Percentiles rank a stretch among this genome's conserved stretches.
Evolutionary conservation across 23 tunicate genomes (phyloP).

Genomic region (Trididemnum clinides): DNA sequence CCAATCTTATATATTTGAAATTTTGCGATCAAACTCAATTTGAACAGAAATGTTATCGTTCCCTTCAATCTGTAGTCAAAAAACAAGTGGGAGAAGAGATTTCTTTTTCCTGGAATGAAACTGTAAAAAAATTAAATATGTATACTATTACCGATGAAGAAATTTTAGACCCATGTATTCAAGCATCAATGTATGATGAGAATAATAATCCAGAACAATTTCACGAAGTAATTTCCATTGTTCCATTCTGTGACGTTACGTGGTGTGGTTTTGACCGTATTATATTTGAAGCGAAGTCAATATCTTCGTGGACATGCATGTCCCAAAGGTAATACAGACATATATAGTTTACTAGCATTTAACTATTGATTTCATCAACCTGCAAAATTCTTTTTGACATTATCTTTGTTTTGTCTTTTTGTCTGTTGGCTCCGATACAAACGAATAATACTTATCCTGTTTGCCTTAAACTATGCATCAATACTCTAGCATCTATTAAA

Average conservation of each 20-base stretch:
- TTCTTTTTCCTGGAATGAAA: background rate
- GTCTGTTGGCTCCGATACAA: too few species aligned
- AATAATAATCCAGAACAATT: constrained; percentile 33
- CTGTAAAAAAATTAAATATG: background rate
- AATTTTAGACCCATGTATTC: constrained; percentile 54
- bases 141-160: background rate
- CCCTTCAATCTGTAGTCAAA: background rate
- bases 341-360: too few species aligned
- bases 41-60: background rate
- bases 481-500: too few species aligned
- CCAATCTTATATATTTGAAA: background rate
- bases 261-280: constrained; percentile 72
- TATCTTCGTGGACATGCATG: constrained; percentile 74
- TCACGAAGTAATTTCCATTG: constrained; percentile 33
- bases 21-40: constrained; percentile 1
- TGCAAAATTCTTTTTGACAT: too few species aligned
- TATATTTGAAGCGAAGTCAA: background rate
- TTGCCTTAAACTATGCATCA: too few species aligned
- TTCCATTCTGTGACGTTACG: constrained; percentile 57
- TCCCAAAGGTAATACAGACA: constrained; percentile 46
- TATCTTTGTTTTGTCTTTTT: too few species aligned
- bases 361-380: too few species aligned
- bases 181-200: constrained; percentile 58
- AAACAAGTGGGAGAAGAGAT: background rate
- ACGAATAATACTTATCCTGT: too few species aligned